Evolutionary conservation across 2,797 vertebrate species (phyloP).

Genomic region (Micromesistius poutassou): DNA sequence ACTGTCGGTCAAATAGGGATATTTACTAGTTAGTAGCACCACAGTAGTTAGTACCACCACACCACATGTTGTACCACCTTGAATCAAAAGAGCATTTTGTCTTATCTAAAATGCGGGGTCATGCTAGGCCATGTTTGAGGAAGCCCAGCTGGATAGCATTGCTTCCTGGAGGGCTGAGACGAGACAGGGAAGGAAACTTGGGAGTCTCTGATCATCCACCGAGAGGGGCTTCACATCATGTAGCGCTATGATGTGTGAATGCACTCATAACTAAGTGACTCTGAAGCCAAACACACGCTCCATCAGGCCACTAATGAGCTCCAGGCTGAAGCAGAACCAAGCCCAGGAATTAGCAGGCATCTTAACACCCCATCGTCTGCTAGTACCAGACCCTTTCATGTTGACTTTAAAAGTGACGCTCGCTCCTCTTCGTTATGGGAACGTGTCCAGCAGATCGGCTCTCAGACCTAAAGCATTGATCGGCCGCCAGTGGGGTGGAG

Average conservation of each 20-base stretch:
- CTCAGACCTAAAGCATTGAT: neutral
- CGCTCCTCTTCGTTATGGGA: neutral
- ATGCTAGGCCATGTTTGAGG: neutral
- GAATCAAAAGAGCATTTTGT: neutral
- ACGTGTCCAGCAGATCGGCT: neutral
- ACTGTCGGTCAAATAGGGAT: neutral
- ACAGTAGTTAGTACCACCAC: neutral
- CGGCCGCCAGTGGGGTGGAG: neutral
- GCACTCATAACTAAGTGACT: neutral
- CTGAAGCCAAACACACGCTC: neutral
- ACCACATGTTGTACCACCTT: neutral
- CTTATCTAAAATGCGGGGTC: neutral
- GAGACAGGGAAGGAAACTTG: neutral
- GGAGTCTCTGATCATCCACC: slow-evolving; percentile 2
- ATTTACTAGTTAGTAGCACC: neutral
- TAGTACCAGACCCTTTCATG: neutral
- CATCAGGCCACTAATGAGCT: neutral
- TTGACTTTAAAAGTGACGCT: neutral
- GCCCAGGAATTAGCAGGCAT: neutral
- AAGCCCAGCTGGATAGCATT: neutral
- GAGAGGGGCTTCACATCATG: neutral
- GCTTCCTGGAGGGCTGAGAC: neutral
- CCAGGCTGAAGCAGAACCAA: neutral
- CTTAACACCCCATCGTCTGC: neutral
- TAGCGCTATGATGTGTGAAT: neutral